Evolutionary conservation across 2,888 invertebrate species (phyloP), one percentile per base, ranked within the genome.

Genomic region (Troglohyphantes excavatus): DNA sequence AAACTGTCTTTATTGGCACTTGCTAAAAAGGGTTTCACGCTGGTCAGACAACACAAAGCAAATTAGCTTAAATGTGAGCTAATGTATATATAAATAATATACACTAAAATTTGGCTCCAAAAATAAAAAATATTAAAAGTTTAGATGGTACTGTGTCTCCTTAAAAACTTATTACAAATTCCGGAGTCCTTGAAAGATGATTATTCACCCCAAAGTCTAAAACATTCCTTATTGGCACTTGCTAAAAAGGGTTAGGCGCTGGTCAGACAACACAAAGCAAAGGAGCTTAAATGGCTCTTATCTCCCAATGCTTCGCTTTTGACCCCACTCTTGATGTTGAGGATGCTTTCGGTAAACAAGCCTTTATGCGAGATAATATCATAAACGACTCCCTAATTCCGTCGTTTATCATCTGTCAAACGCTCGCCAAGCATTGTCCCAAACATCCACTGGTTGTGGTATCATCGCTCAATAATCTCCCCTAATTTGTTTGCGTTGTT

Each of bases 351-450:
- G 13, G 43, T 26, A 13, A 9, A 23, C 21, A 29, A 61, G 29
- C 59, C 61, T 75, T 46, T 70, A 26, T 65, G 65, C 43, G 46
- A 11, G 75, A 75, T 75, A 75, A 59, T 61, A 75, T 75, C 75
- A 61, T 61, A 75, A 75, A 33, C 61, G 61, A n/a, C 61, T 75
- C 29, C 2, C 46, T 73, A 73, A 73, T 73, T 39, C 46, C 59
- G 26, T 23, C 75, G 61, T 61, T 75, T 75, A 53, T 73, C 72
- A 27, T 46, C 26, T 53, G 46, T 73, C 53, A 73, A 53, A 61
- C 33, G 53, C 6, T 59, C 23, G 19, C 23, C 9, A 6, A 11
- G 26, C 75, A 61, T 75, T 75, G 75, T 75, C 33, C 59, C 2
- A 1, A 26, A n/a, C 72, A n/a, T 53, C 26, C 53, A 46, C 6